These are phyloP conservation scores for Drosophila aff. DNA, from an alignment of 1,140 invertebrate species.

Conservation along the genomic window DNA sequence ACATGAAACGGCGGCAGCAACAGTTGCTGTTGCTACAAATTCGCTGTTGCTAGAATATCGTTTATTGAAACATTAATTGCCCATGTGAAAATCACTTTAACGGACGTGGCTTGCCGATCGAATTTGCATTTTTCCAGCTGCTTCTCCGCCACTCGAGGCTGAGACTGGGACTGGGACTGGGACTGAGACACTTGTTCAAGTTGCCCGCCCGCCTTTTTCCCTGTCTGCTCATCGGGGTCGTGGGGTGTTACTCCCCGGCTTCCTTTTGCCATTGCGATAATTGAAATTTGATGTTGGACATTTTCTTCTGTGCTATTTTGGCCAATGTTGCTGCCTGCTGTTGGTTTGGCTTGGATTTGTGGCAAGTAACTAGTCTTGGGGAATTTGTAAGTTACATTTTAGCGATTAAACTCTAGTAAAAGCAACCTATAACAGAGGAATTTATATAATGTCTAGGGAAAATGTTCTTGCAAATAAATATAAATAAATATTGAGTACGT, in stretches of 20 bases:
- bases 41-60: constrained; percentile 71
- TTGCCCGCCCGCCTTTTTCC: constrained; percentile 18
- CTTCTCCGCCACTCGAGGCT: constrained; percentile 6
- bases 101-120: constrained; percentile 15
- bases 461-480: neutral
- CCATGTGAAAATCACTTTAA: constrained; percentile 75
- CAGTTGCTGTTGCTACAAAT: constrained; percentile 71
- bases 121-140: constrained; percentile 56
- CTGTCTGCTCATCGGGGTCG: constrained; percentile 41
- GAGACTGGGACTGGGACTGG: neutral
- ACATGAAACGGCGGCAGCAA: constrained; percentile 67
- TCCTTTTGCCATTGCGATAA: constrained; percentile 69
- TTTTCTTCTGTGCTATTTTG: constrained; percentile 21
- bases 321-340: constrained; percentile 25
- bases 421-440: neutral
- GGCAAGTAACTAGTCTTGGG: constrained; percentile 8
- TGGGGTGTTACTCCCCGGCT: constrained; percentile 52
- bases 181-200: constrained; percentile 61
- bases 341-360: constrained; percentile 14
- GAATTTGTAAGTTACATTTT: neutral
- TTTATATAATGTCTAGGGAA: neutral
- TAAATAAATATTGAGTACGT: neutral
- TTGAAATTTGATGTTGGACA: constrained; percentile 70
- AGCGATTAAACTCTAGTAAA: neutral
- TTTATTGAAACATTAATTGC: constrained; percentile 83